These are phyloP conservation scores for Maccullochella peelii DNA, from an alignment of 2,113 vertebrate genomes.

Conservation along the genomic window DNA sequence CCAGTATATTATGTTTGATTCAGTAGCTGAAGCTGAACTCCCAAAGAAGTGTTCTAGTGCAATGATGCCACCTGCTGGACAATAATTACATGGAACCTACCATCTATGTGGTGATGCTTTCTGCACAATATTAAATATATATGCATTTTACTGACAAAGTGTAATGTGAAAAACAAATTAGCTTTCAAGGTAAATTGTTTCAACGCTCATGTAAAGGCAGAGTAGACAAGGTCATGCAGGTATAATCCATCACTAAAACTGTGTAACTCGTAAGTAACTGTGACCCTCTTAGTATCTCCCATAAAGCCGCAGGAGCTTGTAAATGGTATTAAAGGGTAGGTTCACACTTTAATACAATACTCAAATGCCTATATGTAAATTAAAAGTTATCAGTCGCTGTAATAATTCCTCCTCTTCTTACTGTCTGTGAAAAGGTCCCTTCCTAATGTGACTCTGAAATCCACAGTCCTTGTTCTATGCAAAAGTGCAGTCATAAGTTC, in stretches of 20 bases:
- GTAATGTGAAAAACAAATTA: neutral
- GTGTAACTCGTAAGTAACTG: neutral
- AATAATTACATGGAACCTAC: neutral
- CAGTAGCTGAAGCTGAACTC: neutral
- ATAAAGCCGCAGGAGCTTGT: neutral
- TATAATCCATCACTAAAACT: neutral
- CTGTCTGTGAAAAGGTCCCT: neutral
- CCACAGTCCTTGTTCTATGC: neutral
- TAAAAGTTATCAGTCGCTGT: neutral
- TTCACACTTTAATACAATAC: neutral
- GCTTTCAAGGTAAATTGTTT: neutral
- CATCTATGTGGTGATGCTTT: neutral
- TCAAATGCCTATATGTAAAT: neutral
- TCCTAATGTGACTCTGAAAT: neutral
- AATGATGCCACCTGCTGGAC: slow-evolving; percentile 48
- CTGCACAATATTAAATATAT: neutral
- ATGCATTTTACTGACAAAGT: neutral
- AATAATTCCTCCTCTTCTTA: neutral
- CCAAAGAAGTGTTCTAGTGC: neutral
- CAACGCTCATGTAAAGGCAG: neutral
- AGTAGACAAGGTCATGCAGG: neutral
- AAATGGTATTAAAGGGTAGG: neutral
- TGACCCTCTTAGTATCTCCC: neutral
- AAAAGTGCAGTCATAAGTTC: too few species aligned
- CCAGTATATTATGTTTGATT: neutral